A percentile compares a stretch with the other conserved stretches of the same genome.
These are phyloP conservation scores for Hyperoodon ampullatus DNA, from an alignment of 2,113 vertebrate species.

Conservation along the genomic window DNA sequence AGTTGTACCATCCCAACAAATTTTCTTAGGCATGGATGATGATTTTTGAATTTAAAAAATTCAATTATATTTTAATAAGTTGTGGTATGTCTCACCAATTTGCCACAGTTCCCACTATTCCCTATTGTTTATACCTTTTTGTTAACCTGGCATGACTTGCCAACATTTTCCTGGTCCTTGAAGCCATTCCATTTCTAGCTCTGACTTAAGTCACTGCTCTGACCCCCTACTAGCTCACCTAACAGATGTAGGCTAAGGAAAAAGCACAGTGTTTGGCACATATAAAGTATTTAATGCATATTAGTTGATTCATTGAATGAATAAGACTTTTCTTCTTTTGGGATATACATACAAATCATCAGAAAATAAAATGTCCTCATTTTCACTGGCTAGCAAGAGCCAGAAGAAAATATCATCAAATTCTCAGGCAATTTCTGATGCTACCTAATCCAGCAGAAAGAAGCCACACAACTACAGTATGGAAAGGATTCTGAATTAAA, in stretches of 20 bases:
- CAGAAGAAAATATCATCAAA: slow-evolving; percentile 5
- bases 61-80: background rate
- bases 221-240: background rate
- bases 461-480: background rate
- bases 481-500: background rate
- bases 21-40: background rate
- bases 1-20: background rate
- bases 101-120: background rate
- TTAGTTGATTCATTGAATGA: background rate
- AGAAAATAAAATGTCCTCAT: slow-evolving; percentile 2
- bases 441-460: background rate
- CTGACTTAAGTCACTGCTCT: background rate
- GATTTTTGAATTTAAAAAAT: background rate
- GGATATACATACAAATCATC: background rate
- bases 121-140: background rate
- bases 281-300: background rate
- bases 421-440: background rate
- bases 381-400: background rate
- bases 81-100: background rate
- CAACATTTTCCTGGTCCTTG: background rate
- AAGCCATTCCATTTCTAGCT: background rate
- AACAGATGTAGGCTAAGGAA: background rate
- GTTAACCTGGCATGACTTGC: background rate
- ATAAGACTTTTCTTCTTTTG: background rate
- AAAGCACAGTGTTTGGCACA: background rate